Evolutionary conservation across 2,797 vertebrate species (phyloP), one percentile per base, ranked within the genome.

Genomic region (Neoniphon sammara): DNA sequence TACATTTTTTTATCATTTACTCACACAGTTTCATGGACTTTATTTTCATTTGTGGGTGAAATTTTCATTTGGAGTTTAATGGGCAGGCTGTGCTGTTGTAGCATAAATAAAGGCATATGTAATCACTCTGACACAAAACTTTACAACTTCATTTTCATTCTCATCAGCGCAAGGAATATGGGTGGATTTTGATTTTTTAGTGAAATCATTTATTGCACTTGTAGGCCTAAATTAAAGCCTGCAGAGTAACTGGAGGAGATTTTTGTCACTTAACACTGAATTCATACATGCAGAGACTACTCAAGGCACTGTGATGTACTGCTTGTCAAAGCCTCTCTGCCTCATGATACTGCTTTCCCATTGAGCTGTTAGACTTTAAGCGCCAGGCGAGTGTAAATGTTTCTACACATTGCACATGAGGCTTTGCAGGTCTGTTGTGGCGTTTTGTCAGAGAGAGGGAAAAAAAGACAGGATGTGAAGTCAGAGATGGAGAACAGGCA

Each of bases 361-460:
- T 44, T 23, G 11, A 44, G 39, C 15, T 10, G 20, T 23, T 17
- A 36, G 25, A 27, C 30, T 14, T 57, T 14, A 12, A 18, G 23
- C 25, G 42, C n/a, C 23, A 49, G 46, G 39, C 12, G 39, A 47
- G 42, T 62, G 20, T 62, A n/a, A 17, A 11, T 58, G 55, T 58
- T 58, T 58, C 12, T 34, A 20, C 34, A 20, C 31, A 0, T 56
- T 42, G 25, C 30, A 34, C 60, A 49, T 64, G 58, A 72, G 62
- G n/a, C 73, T 69, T 27, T 39, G 59, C 70, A 74, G 78, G 71
- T 49, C 25, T 2, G 20, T 52, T 2, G 9, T 36, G 71, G 7
- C 23, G 52, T 25, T 8, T 21, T 56, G 66, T 69, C 27, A 72
- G 57, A 21, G 54, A 21, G 60, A 4, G 23, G 4, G 15, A n/a